These are phyloP conservation scores for Neodiprion lecontei DNA, from an alignment of 1,140 invertebrate genomes.

Conservation along the genomic window DNA sequence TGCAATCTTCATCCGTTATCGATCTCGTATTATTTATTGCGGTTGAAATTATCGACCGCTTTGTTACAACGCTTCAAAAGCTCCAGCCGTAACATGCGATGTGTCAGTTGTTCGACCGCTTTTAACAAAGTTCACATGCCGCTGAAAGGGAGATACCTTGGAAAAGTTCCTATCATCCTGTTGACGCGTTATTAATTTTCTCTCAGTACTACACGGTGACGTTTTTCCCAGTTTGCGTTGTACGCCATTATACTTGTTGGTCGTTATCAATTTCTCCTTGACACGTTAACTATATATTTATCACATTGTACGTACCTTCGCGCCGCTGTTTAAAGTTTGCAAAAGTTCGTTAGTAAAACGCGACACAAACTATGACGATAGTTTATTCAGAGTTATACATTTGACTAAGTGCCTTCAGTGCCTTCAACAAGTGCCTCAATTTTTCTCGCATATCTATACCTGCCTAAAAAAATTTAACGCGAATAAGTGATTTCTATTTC, in stretches of 20 bases:
- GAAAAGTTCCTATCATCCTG: too few species aligned
- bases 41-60: neutral
- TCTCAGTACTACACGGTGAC: too few species aligned
- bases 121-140: too few species aligned
- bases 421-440: neutral
- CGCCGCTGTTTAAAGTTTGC: too few species aligned
- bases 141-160: too few species aligned
- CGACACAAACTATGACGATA: neutral
- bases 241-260: too few species aligned
- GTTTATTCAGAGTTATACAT: neutral
- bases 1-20: neutral
- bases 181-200: too few species aligned
- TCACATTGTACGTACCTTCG: too few species aligned
- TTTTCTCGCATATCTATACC: neutral
- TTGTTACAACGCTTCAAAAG: neutral
- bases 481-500: neutral
- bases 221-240: too few species aligned
- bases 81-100: neutral
- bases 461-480: neutral
- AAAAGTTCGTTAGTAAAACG: too few species aligned
- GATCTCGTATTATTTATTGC: slow-evolving; percentile 5
- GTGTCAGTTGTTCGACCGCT: neutral
- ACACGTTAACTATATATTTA: too few species aligned
- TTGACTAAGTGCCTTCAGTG: neutral
- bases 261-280: too few species aligned